Evolutionary conservation across 64 coral and sea anemone genomes (phyloP).

Genomic region (Catalaphyllia jardinei): DNA sequence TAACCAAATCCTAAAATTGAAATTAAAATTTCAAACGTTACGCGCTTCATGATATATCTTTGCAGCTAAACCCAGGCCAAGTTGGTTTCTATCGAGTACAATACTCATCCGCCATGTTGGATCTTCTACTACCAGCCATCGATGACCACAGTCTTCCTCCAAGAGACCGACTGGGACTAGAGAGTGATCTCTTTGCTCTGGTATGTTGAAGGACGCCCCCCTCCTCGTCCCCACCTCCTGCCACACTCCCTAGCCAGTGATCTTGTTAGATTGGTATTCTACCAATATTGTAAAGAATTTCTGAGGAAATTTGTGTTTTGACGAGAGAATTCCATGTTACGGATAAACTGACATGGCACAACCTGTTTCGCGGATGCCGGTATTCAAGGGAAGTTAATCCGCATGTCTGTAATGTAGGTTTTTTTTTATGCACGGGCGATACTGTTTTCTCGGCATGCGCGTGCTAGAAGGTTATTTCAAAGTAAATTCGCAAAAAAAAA

Average conservation of each 20-base stretch:
- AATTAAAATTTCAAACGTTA: not conserved
- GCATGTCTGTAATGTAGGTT: not conserved
- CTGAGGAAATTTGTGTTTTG: not conserved
- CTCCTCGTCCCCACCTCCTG: not conserved
- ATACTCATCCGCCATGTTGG: constrained; percentile 84
- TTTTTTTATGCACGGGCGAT: too few species aligned
- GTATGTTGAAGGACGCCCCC: not conserved
- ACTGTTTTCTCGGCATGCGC: too few species aligned
- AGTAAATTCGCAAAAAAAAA: too few species aligned
- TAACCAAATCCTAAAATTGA: too few species aligned
- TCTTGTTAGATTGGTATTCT: not conserved
- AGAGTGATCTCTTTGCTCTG: constrained; percentile 94
- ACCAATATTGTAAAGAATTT: not conserved
- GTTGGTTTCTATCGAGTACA: constrained; percentile 91
- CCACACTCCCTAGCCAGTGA: not conserved
- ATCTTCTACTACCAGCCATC: constrained; percentile 80
- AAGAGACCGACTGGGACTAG: constrained; percentile 80
- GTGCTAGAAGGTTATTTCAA: too few species aligned
- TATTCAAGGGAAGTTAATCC: not conserved
- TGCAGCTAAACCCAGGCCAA: constrained; percentile 90
- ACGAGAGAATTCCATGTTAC: not conserved
- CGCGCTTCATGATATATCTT: not conserved
- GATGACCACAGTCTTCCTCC: constrained; percentile 75
- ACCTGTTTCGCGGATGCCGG: not conserved
- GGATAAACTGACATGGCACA: not conserved